Evolutionary conservation across 2,113 vertebrate species (phyloP).

Genomic region (Syngnathus floridae): DNA sequence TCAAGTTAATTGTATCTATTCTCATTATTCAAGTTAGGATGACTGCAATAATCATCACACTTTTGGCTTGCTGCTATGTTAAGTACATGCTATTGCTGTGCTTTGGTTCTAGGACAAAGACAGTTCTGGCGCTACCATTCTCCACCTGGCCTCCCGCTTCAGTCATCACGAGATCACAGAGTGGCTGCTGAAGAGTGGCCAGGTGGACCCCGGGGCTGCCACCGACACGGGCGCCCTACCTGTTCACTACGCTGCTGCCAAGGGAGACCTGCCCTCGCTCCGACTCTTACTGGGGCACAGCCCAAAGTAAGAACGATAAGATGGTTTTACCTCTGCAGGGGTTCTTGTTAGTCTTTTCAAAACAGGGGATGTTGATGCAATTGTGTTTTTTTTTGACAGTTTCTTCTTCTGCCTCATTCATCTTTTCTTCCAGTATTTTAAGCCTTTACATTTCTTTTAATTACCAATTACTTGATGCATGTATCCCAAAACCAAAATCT

Average conservation of each 20-base stretch:
- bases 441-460: not conserved
- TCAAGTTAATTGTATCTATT: not conserved
- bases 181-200: conserved; percentile 84
- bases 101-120: conserved; percentile 77
- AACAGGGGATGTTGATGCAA: not conserved
- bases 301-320: conserved; percentile 77
- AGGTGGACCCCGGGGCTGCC: conserved; percentile 75
- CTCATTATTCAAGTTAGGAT: not conserved
- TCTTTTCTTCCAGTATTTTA: not conserved
- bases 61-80: not conserved
- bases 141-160: conserved; percentile 94
- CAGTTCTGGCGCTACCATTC: conserved; percentile 88
- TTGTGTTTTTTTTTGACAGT: not conserved
- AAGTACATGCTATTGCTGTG: not conserved
- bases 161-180: conserved; percentile 88
- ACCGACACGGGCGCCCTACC: conserved; percentile 88
- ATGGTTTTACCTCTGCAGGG: conserved; percentile 7
- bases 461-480: too few species aligned
- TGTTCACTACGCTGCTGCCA: conserved; percentile 93
- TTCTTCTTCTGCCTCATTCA: not conserved
- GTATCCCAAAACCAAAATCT: not conserved
- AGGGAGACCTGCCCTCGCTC: conserved; percentile 89
- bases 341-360: not conserved
- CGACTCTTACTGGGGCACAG: conserved; percentile 81
- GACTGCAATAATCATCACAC: too few species aligned